phyloP scores from a whole-genome alignment of 2,888 invertebrate species.

The Melitaea athalia region DNA sequence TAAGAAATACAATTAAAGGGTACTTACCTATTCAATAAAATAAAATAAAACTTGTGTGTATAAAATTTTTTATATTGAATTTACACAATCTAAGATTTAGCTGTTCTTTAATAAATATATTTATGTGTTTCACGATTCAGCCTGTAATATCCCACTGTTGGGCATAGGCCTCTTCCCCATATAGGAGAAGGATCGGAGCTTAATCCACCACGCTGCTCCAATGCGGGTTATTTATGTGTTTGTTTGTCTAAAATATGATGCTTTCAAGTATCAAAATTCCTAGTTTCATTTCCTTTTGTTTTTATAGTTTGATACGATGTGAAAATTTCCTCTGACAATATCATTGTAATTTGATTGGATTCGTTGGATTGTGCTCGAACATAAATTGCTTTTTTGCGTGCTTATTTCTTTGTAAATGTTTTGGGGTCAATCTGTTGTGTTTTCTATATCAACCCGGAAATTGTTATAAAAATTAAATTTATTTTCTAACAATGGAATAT shows the following conservation, averaged over 20 bases:
- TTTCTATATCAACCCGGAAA: constrained; percentile 7
- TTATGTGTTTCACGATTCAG: too few relatives aligned
- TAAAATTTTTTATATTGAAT: too few relatives aligned
- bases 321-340: constrained; percentile 29
- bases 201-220: too few relatives aligned
- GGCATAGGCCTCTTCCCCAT: too few relatives aligned
- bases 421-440: constrained; percentile 19
- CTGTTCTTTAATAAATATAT: too few relatives aligned
- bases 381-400: constrained; percentile 32
- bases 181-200: too few relatives aligned
- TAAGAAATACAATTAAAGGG: too few relatives aligned
- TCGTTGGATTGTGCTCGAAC: constrained; percentile 27
- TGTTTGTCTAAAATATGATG: not conserved
- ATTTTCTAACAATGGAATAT: not conserved
- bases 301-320: constrained; percentile 21
- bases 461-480: constrained; percentile 1
- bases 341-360: constrained; percentile 31
- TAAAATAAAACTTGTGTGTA: too few relatives aligned
- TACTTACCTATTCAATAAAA: too few relatives aligned
- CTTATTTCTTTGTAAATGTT: constrained; percentile 27
- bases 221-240: too few relatives aligned
- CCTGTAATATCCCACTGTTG: too few relatives aligned
- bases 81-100: too few relatives aligned
- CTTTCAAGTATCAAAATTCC: constrained; percentile 1
- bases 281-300: constrained; percentile 5